Evolutionary conservation across 1,140 invertebrate genomes (phyloP), one percentile per base, ranked within the genome.

Genomic region (Hyles euphorbiae): DNA sequence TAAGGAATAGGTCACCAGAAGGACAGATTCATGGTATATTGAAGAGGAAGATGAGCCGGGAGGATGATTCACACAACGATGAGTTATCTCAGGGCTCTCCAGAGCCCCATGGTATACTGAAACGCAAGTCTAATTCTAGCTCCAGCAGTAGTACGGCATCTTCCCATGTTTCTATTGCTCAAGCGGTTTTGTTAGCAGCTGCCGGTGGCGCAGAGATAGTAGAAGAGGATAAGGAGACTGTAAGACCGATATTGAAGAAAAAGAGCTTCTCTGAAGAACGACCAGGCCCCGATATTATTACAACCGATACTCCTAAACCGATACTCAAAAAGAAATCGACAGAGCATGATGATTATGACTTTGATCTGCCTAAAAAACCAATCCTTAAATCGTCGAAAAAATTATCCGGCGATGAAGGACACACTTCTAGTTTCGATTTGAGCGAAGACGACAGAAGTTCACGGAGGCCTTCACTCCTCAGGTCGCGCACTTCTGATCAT

Each of bases 251-350:
- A 61, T 79, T 96, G 3, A 96, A 96, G 78, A 95, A 95, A 80
- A 94, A 94, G 89, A 90, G 93, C 91, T 90, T 92, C 81, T 81
- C 91, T 10, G 91, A 92, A 70, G 91, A 92, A 66, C 72, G 89
- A 56, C 87, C 90, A 2, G 78, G 78, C 62, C 79, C 69, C 3
- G 90, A 90, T 54, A 74, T 80, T 63, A 57, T 77, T 22, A 60
- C 70, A 43, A 69, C 70, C 4, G 91, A 93, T 50, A 90, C 89
- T 43, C 93, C 93, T 0, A 93, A 91, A 77, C 95, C 95, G 1
- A 96, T 96, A 74, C 74, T 97, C 6, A 96, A 97, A 73, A 96
- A 96, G 78, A 96, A 96, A 76, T 94, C 94, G 0, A 95, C 93
- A 0, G 96, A 97, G 67, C 92, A 93, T 5, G 95, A 96, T 57